Evolutionary conservation across 2,888 invertebrate species (phyloP).

Genomic region (Creontiades dilutus): DNA sequence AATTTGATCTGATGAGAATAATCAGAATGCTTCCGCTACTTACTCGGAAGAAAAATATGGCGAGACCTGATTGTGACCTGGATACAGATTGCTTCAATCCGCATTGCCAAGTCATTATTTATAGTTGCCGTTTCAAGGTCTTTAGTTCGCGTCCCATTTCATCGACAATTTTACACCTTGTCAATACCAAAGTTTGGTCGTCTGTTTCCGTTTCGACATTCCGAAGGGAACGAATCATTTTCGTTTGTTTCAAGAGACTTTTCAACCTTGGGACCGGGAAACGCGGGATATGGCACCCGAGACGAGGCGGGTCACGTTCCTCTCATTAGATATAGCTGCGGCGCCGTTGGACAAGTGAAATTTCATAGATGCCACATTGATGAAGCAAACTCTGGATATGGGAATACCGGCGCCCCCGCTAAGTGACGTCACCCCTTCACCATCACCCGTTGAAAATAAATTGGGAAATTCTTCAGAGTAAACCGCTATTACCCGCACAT

Average conservation of each 20-base stretch:
- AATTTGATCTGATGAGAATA: too few species aligned
- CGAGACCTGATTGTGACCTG: too few species aligned
- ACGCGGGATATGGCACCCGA: conserved; percentile 11
- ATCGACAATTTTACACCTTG: conserved; percentile 13
- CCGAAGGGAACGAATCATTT: conserved; percentile 42
- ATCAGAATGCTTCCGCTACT: too few species aligned
- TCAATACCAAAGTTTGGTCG: background rate
- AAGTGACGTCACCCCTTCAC: background rate
- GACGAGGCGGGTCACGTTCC: conserved; percentile 23
- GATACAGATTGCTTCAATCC: too few species aligned
- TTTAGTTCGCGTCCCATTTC: background rate
- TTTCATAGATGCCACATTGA: conserved; percentile 22
- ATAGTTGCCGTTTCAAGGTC: background rate
- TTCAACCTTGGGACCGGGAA: background rate
- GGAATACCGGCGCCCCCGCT: background rate
- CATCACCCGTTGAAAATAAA: background rate
- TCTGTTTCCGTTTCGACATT: conserved; percentile 42
- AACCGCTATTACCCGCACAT: background rate
- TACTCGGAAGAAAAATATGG: too few species aligned
- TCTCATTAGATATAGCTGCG: conserved; percentile 41
- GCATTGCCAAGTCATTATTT: background rate
- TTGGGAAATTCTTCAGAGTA: background rate
- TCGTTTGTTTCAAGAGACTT: conserved; percentile 17
- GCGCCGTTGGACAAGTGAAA: conserved; percentile 19
- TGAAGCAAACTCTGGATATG: conserved; percentile 32